Evolutionary conservation across 2,888 invertebrate species (phyloP), one percentile per base, ranked within the genome.

Genomic region (Muschampia plurimacula): DNA sequence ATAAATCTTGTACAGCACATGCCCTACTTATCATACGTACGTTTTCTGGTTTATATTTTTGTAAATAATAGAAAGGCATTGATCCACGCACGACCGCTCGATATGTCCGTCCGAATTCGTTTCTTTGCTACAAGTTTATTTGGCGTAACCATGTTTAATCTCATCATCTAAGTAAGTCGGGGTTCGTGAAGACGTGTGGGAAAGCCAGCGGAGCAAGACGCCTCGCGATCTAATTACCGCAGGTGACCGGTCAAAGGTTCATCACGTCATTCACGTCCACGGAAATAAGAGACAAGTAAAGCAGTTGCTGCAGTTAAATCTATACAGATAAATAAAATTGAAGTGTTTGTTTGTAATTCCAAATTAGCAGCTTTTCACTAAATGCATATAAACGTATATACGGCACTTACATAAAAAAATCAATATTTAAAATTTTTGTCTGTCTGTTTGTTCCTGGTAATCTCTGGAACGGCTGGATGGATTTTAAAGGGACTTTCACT

Each of bases 221-320:
- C 74, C 55, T 78, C 76, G 79, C 87, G 86, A 88, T 91, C 88
- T 92, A 91, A 92, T 93, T 91, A 89, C 89, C 74, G 72, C 75
- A 74, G 69, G 76, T 72, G 72, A 67, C 72, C 72, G 72, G 72
- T 67, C 72, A 74, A 74, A 67, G 69, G 74, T 68, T 68, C 70
- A 74, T 49, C 69, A 63, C 65, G 55, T 49, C 32, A 41, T 49
- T 8, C 39, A 39, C 39, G 1, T 55, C 52, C 52, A 55, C 52
- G 15, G 52, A 22, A 22, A 10, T 12, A 10, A 59, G 28, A 59
- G 59, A 22, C 22, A 8, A 55, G 15, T 22, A 55, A 2, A 15
- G 52, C 15, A 55, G 8, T 22, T 15, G 2, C 52, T 15, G 52
- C 28, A 28, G 28, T 28, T 28, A 28, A 28, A 28, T 28, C 28